phyloP scores from a whole-genome alignment of 2,797 vertebrate genomes.

The Takifugu rubripes region DNA sequence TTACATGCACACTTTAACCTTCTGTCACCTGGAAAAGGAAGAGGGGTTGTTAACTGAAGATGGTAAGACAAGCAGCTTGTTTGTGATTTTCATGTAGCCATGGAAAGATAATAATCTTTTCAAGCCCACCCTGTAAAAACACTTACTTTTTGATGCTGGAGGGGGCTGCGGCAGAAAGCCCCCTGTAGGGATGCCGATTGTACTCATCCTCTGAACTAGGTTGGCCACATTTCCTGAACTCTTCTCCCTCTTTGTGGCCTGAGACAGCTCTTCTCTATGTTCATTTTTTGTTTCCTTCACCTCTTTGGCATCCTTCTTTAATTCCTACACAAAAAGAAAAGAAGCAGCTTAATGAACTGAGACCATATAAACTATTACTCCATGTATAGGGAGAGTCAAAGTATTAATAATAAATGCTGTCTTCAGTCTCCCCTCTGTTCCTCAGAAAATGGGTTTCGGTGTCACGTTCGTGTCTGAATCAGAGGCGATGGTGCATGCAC shows the following conservation, averaged over 20 bases:
- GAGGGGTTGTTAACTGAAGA: no score
- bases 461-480: no score
- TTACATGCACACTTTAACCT: no score
- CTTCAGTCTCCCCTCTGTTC: no score
- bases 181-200: slow-evolving; percentile 85
- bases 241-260: slow-evolving; percentile 80
- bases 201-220: slow-evolving; percentile 94
- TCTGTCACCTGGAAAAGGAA: no score
- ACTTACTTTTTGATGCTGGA: slow-evolving; percentile 58
- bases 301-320: slow-evolving; percentile 81
- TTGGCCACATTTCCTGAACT: slow-evolving; percentile 86
- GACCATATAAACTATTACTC: no score
- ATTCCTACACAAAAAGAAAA: slow-evolving; percentile 73
- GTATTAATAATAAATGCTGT: no score
- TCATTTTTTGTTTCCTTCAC: slow-evolving; percentile 73
- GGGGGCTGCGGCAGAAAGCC: slow-evolving; percentile 85
- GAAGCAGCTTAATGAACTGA: neutral
- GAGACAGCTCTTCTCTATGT: slow-evolving; percentile 78
- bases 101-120: neutral
- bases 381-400: no score
- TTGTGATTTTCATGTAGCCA: neutral
- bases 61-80: no score
- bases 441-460: no score
- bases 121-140: neutral
- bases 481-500: no score